phyloP scores from a whole-genome alignment of 2,888 invertebrate species.

The Polydrusus cervinus region DNA sequence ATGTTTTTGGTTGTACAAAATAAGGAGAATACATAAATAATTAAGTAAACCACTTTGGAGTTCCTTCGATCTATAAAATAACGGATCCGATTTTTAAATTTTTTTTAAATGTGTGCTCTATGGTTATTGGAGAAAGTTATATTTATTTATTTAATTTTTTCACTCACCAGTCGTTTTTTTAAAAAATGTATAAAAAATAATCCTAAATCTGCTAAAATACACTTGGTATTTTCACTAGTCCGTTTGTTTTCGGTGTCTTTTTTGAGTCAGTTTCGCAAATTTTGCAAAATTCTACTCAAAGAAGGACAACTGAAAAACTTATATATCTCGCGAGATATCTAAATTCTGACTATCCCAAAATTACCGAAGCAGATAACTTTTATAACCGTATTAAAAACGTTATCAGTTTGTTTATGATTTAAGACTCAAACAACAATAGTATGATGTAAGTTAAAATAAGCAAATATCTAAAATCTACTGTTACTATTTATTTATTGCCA shows the following conservation, averaged over 20 bases:
- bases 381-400: conserved; percentile 1
- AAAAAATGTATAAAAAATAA: background rate
- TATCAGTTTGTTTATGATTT: conserved; percentile 7
- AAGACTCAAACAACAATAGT: background rate
- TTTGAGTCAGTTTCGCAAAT: conserved; percentile 39
- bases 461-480: no score
- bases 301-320: conserved; percentile 16
- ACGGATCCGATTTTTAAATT: no score
- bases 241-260: conserved; percentile 7
- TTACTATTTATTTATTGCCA: no score
- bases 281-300: conserved; percentile 40
- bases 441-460: background rate
- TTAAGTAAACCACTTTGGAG: no score
- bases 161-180: background rate
- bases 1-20: background rate
- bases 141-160: no score
- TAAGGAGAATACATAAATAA: background rate
- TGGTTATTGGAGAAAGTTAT: no score
- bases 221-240: background rate
- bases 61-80: no score
- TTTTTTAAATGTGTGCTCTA: no score
- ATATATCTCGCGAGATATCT: background rate
- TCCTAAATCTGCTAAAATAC: background rate
- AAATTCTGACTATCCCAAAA: conserved; percentile 21
- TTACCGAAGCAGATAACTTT: background rate